Conservation (phyloP, 2,113 vertebrate species). For the Mionectes macconnelli region DNA sequence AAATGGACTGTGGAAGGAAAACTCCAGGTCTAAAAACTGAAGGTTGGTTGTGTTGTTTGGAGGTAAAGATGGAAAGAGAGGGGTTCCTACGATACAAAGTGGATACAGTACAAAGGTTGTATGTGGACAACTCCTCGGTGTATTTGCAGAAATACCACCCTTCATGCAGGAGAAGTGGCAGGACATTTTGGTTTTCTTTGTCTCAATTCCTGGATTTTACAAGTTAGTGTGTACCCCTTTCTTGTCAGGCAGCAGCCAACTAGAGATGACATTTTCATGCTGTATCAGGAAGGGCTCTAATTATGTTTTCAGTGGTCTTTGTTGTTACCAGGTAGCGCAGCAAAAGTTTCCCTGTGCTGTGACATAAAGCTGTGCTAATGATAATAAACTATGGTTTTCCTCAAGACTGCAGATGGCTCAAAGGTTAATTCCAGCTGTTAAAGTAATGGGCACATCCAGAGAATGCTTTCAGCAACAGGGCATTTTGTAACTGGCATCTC, state of each 20-base stretch:
- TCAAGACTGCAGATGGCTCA: background rate
- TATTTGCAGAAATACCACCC: background rate
- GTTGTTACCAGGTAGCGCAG: background rate
- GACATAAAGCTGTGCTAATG: constrained; percentile 24
- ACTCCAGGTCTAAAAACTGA: background rate
- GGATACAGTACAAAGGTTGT: too few species aligned
- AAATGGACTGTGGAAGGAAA: background rate
- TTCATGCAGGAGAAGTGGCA: background rate
- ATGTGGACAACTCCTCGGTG: background rate
- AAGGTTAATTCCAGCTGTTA: constrained; percentile 52
- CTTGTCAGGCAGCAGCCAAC: background rate
- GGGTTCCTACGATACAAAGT: background rate
- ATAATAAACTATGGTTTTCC: background rate
- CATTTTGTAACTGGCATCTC: constrained; percentile 13
- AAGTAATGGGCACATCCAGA: background rate
- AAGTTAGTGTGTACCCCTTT: background rate
- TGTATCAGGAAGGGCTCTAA: background rate
- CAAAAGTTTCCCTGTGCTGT: background rate
- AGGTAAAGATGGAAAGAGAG: background rate
- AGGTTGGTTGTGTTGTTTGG: background rate
- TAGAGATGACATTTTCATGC: background rate
- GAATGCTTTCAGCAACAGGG: background rate
- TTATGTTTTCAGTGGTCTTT: background rate
- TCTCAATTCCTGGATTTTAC: background rate
- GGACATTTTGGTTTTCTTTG: background rate